Percentiles rank a stretch among this genome's conserved stretches.
Evolutionary conservation across 1,140 invertebrate genomes (phyloP).

Genomic region (Gonioctena quinquepunctata): DNA sequence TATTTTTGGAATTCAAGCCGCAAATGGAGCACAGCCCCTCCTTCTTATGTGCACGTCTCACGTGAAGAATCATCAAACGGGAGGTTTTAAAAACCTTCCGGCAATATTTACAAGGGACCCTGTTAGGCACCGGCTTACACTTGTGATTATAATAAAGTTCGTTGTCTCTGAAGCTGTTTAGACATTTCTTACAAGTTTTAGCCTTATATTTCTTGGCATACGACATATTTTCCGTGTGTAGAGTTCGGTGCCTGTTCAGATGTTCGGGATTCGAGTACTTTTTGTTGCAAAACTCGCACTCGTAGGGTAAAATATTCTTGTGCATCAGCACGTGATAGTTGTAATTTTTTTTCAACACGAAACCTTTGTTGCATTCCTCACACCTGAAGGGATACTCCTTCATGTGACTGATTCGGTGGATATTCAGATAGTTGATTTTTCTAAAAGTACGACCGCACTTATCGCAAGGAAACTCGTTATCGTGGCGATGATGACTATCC

Average conservation of each 20-base stretch:
- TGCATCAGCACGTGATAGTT: constrained; percentile 38
- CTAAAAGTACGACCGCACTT: constrained; percentile 35
- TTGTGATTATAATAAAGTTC: constrained; percentile 21
- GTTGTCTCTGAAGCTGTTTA: constrained; percentile 31
- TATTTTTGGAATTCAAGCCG: not conserved
- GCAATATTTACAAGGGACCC: constrained; percentile 29
- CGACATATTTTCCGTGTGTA: constrained; percentile 35
- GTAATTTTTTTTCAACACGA: constrained; percentile 38
- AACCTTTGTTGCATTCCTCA: constrained; percentile 37
- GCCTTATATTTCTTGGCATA: constrained; percentile 35
- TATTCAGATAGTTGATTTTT: constrained; percentile 36
- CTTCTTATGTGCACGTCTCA: not conserved
- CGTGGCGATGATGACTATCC: constrained; percentile 25
- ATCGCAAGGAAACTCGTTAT: constrained; percentile 34
- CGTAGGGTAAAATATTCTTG: constrained; percentile 28
- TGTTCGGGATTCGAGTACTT: constrained; percentile 39
- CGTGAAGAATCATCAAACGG: not conserved
- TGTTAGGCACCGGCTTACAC: constrained; percentile 27
- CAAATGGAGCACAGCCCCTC: not conserved
- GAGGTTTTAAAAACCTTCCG: constrained; percentile 19
- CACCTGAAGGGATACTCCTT: constrained; percentile 38
- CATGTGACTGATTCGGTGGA: constrained; percentile 33
- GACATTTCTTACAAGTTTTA: constrained; percentile 33
- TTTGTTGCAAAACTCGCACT: constrained; percentile 31
- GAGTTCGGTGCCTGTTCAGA: constrained; percentile 30